These are phyloP conservation scores for Hyalella azteca DNA, from an alignment of 2,888 invertebrate genomes.

Conservation along the genomic window DNA sequence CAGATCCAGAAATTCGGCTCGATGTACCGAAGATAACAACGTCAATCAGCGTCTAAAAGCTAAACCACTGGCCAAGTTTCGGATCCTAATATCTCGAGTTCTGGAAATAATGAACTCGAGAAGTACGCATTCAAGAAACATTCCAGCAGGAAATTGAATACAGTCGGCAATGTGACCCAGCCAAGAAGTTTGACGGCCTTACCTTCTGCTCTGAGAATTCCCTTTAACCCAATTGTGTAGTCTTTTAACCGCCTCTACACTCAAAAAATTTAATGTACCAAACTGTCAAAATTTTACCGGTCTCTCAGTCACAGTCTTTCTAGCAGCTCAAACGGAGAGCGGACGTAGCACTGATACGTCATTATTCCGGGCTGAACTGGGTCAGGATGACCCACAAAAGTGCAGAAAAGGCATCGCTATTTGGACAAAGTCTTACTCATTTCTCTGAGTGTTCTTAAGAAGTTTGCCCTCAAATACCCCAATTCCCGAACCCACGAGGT, in stretches of 20 bases:
- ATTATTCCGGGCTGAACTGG: too few relatives aligned
- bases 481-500: too few relatives aligned
- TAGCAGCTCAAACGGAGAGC: too few relatives aligned
- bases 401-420: too few relatives aligned
- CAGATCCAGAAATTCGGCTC: background rate
- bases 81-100: slow-evolving; percentile 23
- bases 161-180: slow-evolving; percentile 19
- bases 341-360: too few relatives aligned
- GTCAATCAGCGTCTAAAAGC: slow-evolving; percentile 18
- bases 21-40: background rate
- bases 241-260: background rate
- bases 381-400: too few relatives aligned
- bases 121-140: slow-evolving; percentile 26
- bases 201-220: background rate
- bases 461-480: too few relatives aligned
- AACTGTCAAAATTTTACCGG: too few relatives aligned
- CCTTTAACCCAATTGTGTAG: slow-evolving; percentile 32
- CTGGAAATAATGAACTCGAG: slow-evolving; percentile 20
- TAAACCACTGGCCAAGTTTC: slow-evolving; percentile 16
- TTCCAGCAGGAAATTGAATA: slow-evolving; percentile 33
- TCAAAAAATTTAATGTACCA: slow-evolving; percentile 18
- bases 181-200: slow-evolving; percentile 18
- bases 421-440: too few relatives aligned
- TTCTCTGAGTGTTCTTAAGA: too few relatives aligned
- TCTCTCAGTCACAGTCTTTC: too few relatives aligned